Evolutionary conservation across 2,888 invertebrate genomes (phyloP), one percentile per base, ranked within the genome.

Genomic region (Pseudococcus jackbeardsleyi): DNA sequence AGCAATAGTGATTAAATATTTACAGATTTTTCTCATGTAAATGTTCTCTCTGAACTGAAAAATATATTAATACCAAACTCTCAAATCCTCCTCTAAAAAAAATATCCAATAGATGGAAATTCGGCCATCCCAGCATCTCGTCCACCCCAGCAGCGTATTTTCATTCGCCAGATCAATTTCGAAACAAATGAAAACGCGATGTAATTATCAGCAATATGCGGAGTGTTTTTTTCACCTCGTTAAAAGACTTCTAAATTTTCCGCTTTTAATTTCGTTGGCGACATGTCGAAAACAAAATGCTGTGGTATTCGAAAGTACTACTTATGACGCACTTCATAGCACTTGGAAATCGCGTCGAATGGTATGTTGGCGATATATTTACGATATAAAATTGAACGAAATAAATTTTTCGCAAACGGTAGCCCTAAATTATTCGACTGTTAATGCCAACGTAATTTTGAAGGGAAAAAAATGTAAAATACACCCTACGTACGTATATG

Each of bases 201-300:
- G 64, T 72, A 72, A 72, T 72, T 72, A 33, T 72, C 17, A 72
- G 72, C 72, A 72, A 72, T 33, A 72, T 64, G 64, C 64, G 64
- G 64, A 72, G 72, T 17, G 33, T 82, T 82, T 46, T 33, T 42
- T 42, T 42, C 42, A 77, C 42, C 42, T 82, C 42, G 42, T 82
- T 42, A 82, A 82, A 82, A 82, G 79, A 82, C 46, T 82, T 82
- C 79, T 82, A 82, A 82, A 82, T 82, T 82, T 82, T 46, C n/a
- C 77, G 77, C 19, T 77, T 82, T 82, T 82, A 82, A 82, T 82
- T 82, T 82, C 19, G 79, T 82, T 46, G 79, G 79, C 79, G 46
- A 82, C 79, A 82, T 82, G 79, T 82, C 79, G 79, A 82, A 82
- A 82, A 82, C 79, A 82, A 82, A 82, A 82, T 82, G 79, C 79